Evolutionary conservation across 1,140 invertebrate genomes (phyloP), one percentile per base, ranked within the genome.

Genomic region (Aphelinus certus): DNA sequence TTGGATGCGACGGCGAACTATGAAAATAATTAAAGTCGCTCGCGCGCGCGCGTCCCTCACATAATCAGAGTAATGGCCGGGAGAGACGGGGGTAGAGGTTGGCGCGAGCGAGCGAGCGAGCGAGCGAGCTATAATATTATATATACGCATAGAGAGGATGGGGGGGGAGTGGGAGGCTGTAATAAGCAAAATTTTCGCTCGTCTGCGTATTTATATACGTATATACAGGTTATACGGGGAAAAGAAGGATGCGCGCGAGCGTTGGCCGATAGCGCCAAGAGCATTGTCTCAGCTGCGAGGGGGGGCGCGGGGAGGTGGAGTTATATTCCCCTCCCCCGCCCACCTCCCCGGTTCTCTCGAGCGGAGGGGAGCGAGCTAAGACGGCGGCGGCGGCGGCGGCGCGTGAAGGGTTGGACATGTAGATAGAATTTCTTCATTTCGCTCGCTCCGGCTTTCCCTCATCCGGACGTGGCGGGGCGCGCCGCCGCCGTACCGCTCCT

Each of bases 391-490:
- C 26, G 61, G 73, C 42, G n/a, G 66, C 65, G 62, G 74, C 26
- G 86, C 84, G 86, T 86, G 86, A 88, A 88, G 86, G 86, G 86
- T 88, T 88, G 86, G 85, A 88, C 87, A 88, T 87, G 85, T 87
- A 88, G 86, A 88, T 87, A 88, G 86, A 88, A 88, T 88, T 88
- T 88, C 86, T 88, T 88, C 86, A 88, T 88, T 88, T 88, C 86
- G 82, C 75, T 71, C 85, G 83, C 78, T 80, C 78, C 79, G 76
- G 77, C 76, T 79, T 81, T 80, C 76, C 79, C 79, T 76, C 79
- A 74, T 73, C 68, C 70, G 26, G 26, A 26, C 26, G 26, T 26
- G 26, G 26, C 26, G 26, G 26, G 26, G 26, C 26, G 26, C 26
- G 72, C 77, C 77, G 75, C 49, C 26, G 43, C 60, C 10, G 42